phyloP scores from a whole-genome alignment of 1,140 invertebrate species.

The Bombyx mandarina region DNA sequence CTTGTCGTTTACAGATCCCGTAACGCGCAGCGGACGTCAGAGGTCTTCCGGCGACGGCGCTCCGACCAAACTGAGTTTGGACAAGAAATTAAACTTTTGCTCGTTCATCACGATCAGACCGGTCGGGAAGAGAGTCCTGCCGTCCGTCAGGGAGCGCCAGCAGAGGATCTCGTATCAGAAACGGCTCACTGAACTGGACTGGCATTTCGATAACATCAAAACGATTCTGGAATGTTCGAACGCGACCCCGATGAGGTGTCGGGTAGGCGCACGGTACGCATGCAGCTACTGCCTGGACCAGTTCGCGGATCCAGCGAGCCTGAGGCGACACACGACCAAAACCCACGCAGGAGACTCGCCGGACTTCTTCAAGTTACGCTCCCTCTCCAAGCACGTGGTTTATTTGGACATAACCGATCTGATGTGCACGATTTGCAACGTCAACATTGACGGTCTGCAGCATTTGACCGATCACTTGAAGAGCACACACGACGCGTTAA shows the following conservation, averaged over 20 bases:
- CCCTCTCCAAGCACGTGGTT: slow-evolving; percentile 14
- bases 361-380: slow-evolving; percentile 13
- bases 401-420: slow-evolving; percentile 27
- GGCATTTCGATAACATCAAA: slow-evolving; percentile 30
- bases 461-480: slow-evolving; percentile 25
- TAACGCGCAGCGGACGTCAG: neutral
- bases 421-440: slow-evolving; percentile 22
- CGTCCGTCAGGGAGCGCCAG: slow-evolving; percentile 11
- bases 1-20: slow-evolving; percentile 2
- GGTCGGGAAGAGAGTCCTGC: slow-evolving; percentile 6
- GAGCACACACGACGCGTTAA: slow-evolving; percentile 12
- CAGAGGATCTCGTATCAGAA: slow-evolving; percentile 10
- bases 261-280: slow-evolving; percentile 19
- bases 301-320: slow-evolving; percentile 20
- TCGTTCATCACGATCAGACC: slow-evolving; percentile 17
- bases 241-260: slow-evolving; percentile 26
- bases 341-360: slow-evolving; percentile 16
- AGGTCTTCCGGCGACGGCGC: slow-evolving; percentile 2
- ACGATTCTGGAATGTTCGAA: slow-evolving; percentile 30
- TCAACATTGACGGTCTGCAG: slow-evolving; percentile 13
- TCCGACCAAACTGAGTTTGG: slow-evolving; percentile 4
- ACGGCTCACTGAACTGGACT: slow-evolving; percentile 19
- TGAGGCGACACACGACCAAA: slow-evolving; percentile 24
- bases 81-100: slow-evolving; percentile 16
- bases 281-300: slow-evolving; percentile 29